Base-by-base conservation (phyloP, 2,113 vertebrate species). In the Leptodactylus fuscus region DNA sequence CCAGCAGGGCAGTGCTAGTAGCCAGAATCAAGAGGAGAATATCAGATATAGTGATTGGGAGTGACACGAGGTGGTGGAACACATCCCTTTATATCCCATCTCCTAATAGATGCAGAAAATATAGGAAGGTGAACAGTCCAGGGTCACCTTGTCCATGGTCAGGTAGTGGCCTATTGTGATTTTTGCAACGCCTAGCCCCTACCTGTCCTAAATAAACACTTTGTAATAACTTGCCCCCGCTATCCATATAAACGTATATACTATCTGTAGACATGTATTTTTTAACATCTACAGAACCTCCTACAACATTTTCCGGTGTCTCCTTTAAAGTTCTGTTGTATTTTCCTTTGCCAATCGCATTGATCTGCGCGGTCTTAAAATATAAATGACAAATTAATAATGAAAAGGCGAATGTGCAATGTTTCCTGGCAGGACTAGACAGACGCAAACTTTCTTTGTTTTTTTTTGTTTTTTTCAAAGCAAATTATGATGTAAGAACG, bases 361-460 rank as follows among this genome's bases (percentile, higher is more conserved):
- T 76, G 71, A 84, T 84, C 73, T 65, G 18, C 20, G 11, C 41
- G 51, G 38, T 62, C 76, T 76, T 29, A 58, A 76, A 60, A 83
- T 58, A 46, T 60, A 83, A 76, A 84, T 84, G 82, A 65, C 71
- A 84, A 49, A 76, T 49, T 44, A 65, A 53, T 48, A 65, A 76
- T 34, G 27, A 77, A 73, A 82, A 73, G 20, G 32, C 34, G 81
- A 51, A 15, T 41, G 16, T n/a, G 6, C 81, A 74, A 3, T 36
- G 67, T 36, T 73, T 82, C 38, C 49, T 82, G 81, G 81, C 48
- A 55, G 34, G 4, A 24, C 12, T 27, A 73, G 81, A 55, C 29
- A 74, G 69, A 16, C 11, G 10, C 81, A 55, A 55, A 82, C 49
- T 44, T 70, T 27, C 81, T 49, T 41, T 58, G 69, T 71, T 82